phyloP scores from a whole-genome alignment of 2,797 vertebrate genomes.

The Lerista edwardsae region DNA sequence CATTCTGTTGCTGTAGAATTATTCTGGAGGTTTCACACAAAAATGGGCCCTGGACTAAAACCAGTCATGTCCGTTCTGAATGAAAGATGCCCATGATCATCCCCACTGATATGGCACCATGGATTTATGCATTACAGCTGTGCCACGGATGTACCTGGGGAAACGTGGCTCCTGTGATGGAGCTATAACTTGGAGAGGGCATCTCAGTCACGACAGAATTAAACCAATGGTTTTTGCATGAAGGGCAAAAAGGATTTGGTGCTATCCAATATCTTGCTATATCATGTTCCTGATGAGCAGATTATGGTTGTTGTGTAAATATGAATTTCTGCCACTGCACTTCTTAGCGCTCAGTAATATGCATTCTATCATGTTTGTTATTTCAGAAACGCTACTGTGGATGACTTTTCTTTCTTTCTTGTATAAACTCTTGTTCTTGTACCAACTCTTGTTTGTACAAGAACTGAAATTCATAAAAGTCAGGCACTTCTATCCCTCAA shows the following conservation, averaged over 20 bases:
- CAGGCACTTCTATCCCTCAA: conserved; percentile 2
- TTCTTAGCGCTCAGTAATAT: background rate
- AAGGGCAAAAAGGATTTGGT: background rate
- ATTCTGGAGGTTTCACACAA: background rate
- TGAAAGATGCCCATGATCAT: background rate
- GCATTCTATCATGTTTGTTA: background rate
- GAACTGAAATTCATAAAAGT: conserved; percentile 19
- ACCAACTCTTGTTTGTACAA: conserved; percentile 8
- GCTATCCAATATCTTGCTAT: background rate
- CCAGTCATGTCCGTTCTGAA: background rate
- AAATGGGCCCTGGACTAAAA: background rate
- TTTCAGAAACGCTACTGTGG: background rate
- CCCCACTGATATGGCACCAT: background rate
- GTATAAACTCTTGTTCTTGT: background rate
- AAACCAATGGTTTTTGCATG: background rate
- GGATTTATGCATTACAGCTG: too few relatives aligned
- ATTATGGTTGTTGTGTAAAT: conserved; percentile 21
- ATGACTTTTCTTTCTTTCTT: background rate
- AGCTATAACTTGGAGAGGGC: background rate
- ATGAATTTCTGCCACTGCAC: background rate
- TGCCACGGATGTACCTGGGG: too few relatives aligned
- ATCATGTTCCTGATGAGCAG: background rate
- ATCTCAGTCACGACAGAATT: background rate
- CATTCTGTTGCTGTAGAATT: background rate
- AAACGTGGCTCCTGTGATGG: background rate